Evolutionary conservation across 1,140 invertebrate species (phyloP), one percentile per base, ranked within the genome.

Genomic region (Sminthurides bifidus): DNA sequence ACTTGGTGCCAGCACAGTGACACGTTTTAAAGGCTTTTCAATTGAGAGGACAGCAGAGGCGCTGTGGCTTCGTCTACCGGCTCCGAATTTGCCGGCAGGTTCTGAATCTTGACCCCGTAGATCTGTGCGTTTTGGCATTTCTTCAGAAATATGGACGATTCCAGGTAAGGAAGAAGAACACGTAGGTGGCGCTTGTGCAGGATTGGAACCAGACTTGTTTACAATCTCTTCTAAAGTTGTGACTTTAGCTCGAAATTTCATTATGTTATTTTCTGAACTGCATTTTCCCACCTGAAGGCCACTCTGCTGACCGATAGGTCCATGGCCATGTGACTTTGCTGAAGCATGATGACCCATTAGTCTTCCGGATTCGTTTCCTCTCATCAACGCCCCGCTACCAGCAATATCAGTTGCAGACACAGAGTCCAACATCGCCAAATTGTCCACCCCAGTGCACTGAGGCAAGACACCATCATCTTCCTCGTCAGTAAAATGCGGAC

Each of bases 211-310:
- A n/a, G n/a, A n/a, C n/a, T n/a, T n/a, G n/a, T n/a, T 35, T 2
- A 65, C 21, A 27, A 65, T 65, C 49, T 65, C 63, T 37, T 65
- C 63, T 12, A 61, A 31, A 4, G 63, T 65, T 24, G 63, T 65
- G 3, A 65, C 63, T 56, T 61, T 65, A 6, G 63, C 57, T 38
- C 52, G 44, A 35, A 61, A 50, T 55, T 58, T 61, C 55, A 55
- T 58, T 21, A 61, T 38, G 54, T 48, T 57, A 21, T 45, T 40
- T 31, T 27, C 23, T 4, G 3, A 3, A 19, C 21, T 23, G 12
- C 41, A 8, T 17, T 24, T 24, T 35, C n/a, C 33, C 8, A 35
- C 33, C 8, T 35, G 8, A 35, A 35, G 33, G 38, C 46, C 54
- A 30, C 2, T 8, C 23, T 4, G 27, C 29, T 24, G 15, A 14